These are phyloP conservation scores for Leptothorax acervorum DNA, from an alignment of 2,888 invertebrate genomes.

Conservation along the genomic window DNA sequence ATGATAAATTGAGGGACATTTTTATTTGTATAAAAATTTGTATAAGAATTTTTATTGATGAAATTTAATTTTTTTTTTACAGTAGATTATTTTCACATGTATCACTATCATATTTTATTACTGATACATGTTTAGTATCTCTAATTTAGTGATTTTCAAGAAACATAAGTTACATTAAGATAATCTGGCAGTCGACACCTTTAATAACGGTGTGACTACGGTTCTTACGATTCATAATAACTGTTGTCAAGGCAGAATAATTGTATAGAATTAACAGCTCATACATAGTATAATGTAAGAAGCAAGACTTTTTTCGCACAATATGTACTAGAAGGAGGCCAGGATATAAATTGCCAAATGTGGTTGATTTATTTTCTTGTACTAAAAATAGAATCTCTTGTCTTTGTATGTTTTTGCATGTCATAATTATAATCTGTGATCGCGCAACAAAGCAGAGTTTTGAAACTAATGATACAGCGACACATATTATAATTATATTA, in stretches of 20 bases:
- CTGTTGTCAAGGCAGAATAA: background rate
- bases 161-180: background rate
- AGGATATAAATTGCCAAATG: background rate
- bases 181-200: background rate
- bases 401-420: background rate
- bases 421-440: background rate
- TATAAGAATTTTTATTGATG: background rate
- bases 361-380: background rate
- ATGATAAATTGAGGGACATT: slow-evolving; percentile 3
- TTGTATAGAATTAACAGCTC: background rate
- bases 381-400: background rate
- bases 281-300: background rate
- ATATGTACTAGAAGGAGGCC: background rate
- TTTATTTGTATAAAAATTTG: background rate
- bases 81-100: background rate
- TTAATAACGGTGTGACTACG: background rate
- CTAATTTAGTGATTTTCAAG: background rate
- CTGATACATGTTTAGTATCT: background rate
- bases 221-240: background rate
- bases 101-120: background rate
- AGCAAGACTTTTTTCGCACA: background rate
- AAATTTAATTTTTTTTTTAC: background rate
- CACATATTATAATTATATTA: background rate
- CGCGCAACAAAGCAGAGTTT: background rate
- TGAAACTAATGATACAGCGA: background rate